A percentile compares a stretch with the other conserved stretches of the same genome.
phyloP scores from a whole-genome alignment of 2,113 vertebrate genomes.

The Megaleporinus macrocephalus region DNA sequence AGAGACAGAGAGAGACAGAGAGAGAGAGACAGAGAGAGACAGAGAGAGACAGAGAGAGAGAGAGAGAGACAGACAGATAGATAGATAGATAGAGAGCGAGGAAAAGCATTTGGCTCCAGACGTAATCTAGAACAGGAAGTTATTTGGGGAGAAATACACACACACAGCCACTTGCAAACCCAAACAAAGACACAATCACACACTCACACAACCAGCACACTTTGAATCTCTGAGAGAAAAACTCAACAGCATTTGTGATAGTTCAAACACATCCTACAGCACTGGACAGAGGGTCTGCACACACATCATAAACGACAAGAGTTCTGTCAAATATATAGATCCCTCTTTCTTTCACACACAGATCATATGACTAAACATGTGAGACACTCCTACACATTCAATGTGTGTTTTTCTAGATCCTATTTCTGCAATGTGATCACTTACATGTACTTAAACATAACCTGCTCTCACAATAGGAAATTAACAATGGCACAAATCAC shows the following conservation, averaged over 20 bases:
- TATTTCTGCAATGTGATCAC: neutral
- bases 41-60: neutral
- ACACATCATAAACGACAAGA: no score
- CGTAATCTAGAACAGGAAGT: slow-evolving; percentile 47
- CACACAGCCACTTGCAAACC: slow-evolving; percentile 2
- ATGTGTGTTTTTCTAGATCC: neutral
- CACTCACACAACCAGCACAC: neutral
- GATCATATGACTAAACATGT: neutral
- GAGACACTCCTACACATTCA: neutral
- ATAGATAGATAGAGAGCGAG: neutral
- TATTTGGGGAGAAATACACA: slow-evolving; percentile 22
- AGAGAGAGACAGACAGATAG: no score
- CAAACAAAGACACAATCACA: slow-evolving; percentile 31
- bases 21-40: neutral
- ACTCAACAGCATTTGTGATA: no score
- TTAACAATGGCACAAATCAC: neutral
- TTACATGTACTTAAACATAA: neutral
- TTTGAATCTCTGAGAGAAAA: no score
- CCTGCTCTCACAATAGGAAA: neutral
- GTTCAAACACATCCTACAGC: neutral
- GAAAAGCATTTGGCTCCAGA: neutral
- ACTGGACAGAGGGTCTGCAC: neutral
- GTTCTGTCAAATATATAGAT: neutral
- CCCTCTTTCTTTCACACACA: neutral
- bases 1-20: no score